phyloP scores from a whole-genome alignment of 1,140 invertebrate species.

The Zaprionus davidi region DNA sequence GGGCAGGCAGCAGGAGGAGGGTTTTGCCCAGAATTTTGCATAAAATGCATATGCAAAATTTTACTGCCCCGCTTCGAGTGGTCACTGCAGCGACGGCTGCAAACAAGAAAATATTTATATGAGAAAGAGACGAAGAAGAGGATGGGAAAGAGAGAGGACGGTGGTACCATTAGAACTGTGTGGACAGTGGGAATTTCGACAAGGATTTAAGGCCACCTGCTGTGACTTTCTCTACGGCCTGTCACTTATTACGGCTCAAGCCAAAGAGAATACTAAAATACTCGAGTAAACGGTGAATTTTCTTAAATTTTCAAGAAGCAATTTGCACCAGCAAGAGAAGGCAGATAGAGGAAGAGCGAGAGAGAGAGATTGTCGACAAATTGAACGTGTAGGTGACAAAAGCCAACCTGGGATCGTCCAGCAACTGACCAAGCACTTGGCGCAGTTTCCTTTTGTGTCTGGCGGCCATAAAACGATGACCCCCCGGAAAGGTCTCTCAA shows the following conservation, averaged over 20 bases:
- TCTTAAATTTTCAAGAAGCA: constrained; percentile 50
- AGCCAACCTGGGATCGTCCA: constrained; percentile 35
- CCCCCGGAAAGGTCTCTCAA: constrained; percentile 60
- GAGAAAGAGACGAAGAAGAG: not conserved
- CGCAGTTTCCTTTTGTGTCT: constrained; percentile 47
- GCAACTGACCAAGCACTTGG: constrained; percentile 47
- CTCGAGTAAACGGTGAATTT: constrained; percentile 28
- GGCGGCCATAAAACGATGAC: constrained; percentile 71
- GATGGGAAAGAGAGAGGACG: constrained; percentile 20
- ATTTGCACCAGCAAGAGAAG: not conserved
- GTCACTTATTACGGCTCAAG: constrained; percentile 26
- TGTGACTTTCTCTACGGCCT: constrained; percentile 17
- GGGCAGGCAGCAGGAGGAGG: not conserved
- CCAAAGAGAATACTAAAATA: not conserved
- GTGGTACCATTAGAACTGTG: constrained; percentile 33
- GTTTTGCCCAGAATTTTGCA: constrained; percentile 40
- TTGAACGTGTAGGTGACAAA: constrained; percentile 37
- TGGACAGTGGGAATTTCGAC: constrained; percentile 49
- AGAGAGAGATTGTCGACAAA: constrained; percentile 34
- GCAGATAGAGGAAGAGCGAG: not conserved
- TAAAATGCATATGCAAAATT: constrained; percentile 69
- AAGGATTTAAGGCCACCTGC: constrained; percentile 51
- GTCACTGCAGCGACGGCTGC: constrained; percentile 50
- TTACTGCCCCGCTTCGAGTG: constrained; percentile 32
- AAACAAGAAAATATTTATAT: constrained; percentile 67